Evolutionary conservation across 2,888 invertebrate genomes (phyloP).

Genomic region (Drosophila limbata): DNA sequence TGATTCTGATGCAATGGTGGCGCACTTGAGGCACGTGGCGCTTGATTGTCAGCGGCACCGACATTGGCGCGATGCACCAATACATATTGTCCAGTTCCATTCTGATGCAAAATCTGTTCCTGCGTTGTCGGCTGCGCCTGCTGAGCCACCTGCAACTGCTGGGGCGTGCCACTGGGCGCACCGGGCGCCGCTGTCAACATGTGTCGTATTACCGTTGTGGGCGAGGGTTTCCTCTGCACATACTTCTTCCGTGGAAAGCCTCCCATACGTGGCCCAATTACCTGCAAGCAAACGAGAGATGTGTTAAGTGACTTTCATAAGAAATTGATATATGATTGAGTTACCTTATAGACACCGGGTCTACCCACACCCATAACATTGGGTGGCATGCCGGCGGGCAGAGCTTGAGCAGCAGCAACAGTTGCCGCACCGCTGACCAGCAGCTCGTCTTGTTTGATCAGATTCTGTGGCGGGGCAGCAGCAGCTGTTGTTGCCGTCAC

Average conservation of each 20-base stretch:
- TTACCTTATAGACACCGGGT: slow-evolving; percentile 84
- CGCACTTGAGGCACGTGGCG: slow-evolving; percentile 94
- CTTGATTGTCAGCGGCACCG: slow-evolving; percentile 87
- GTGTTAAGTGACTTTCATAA: not conserved
- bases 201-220: slow-evolving; percentile 88
- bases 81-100: slow-evolving; percentile 90
- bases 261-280: slow-evolving; percentile 84
- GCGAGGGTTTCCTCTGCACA: slow-evolving; percentile 87
- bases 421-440: slow-evolving; percentile 58
- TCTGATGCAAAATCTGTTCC: slow-evolving; percentile 82
- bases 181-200: slow-evolving; percentile 85
- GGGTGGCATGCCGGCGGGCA: slow-evolving; percentile 72
- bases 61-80: slow-evolving; percentile 91
- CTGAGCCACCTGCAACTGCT: slow-evolving; percentile 63
- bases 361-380: slow-evolving; percentile 83
- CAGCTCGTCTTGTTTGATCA: slow-evolving; percentile 73
- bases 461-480: slow-evolving; percentile 68
- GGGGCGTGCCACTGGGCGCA: slow-evolving; percentile 44
- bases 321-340: not conserved
- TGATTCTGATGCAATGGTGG: slow-evolving; percentile 90
- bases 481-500: slow-evolving; percentile 63
- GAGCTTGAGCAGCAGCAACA: slow-evolving; percentile 40
- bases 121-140: slow-evolving; percentile 51
- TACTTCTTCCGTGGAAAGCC: slow-evolving; percentile 85
- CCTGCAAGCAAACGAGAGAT: slow-evolving; percentile 55